A percentile compares a stretch with the other conserved stretches of the same genome.
These are phyloP conservation scores for Falco punctatus DNA, from an alignment of 2,113 vertebrate species.

Conservation along the genomic window DNA sequence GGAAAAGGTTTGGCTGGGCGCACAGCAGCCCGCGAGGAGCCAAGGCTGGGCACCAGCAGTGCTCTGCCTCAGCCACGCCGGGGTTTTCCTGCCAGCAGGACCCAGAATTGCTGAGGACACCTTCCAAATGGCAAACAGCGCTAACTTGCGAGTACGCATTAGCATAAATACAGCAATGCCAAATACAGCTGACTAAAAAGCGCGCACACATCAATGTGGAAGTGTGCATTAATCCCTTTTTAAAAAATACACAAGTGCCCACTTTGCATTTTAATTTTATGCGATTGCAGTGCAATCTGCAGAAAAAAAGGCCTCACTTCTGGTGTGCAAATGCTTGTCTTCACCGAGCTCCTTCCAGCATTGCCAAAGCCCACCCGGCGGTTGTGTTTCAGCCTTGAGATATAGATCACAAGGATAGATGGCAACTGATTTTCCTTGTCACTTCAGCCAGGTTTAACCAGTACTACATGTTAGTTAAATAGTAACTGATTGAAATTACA, in stretches of 20 bases:
- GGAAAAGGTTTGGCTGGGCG: not conserved
- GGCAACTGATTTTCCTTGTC: not conserved
- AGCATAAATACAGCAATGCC: not conserved
- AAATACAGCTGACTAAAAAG: not conserved
- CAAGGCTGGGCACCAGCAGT: not conserved
- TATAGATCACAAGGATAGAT: not conserved
- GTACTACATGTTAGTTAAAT: not conserved
- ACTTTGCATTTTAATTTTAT: constrained; percentile 1
- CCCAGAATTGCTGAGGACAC: not conserved
- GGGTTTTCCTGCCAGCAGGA: not conserved
- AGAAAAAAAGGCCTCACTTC: not conserved
- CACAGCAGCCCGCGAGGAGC: not conserved
- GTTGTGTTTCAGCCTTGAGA: not conserved
- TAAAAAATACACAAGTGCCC: not conserved
- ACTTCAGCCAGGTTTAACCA: not conserved
- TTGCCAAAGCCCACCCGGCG: not conserved
- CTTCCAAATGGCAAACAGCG: constrained; percentile 34
- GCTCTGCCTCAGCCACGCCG: not conserved
- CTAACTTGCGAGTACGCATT: not conserved
- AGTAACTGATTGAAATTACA: not conserved
- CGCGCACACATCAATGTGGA: not conserved
- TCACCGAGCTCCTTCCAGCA: not conserved
- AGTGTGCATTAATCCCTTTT: not conserved
- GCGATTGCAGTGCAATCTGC: not conserved
- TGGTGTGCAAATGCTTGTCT: not conserved